Evolutionary conservation across 2,888 invertebrate species (phyloP).

Genomic region (Dicroscelio sp.): DNA sequence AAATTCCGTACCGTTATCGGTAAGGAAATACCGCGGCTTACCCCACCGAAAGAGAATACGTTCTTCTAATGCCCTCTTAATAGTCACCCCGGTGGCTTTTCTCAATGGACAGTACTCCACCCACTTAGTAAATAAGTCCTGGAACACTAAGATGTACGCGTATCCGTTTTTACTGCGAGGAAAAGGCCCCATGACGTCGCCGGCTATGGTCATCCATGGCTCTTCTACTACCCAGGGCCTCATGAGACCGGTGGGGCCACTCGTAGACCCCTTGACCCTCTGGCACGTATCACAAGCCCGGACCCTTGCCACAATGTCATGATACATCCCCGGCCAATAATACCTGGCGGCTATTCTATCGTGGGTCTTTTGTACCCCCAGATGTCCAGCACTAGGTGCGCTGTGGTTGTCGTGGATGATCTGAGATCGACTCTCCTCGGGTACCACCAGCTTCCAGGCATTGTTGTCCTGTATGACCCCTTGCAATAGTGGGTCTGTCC

Average conservation of each 20-base stretch:
- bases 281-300: background rate
- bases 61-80: background rate
- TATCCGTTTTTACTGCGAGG: background rate
- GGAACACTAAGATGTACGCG: background rate
- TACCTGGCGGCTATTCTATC: background rate
- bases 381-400: background rate
- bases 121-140: slow-evolving; percentile 35
- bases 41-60: background rate
- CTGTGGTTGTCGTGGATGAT: background rate
- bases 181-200: slow-evolving; percentile 39
- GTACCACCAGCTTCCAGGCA: background rate
- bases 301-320: background rate
- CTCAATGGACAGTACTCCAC: background rate
- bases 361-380: background rate
- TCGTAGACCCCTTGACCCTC: background rate
- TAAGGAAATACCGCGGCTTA: background rate
- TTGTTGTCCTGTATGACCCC: background rate
- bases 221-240: background rate
- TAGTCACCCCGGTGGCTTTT: background rate
- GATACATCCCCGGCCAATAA: too few relatives aligned
- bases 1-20: background rate
- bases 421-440: background rate
- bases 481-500: background rate
- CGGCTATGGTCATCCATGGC: background rate
- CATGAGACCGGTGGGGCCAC: background rate